These are phyloP conservation scores for Atlantisia rogersi DNA, from an alignment of 2,113 vertebrate species.

Conservation along the genomic window DNA sequence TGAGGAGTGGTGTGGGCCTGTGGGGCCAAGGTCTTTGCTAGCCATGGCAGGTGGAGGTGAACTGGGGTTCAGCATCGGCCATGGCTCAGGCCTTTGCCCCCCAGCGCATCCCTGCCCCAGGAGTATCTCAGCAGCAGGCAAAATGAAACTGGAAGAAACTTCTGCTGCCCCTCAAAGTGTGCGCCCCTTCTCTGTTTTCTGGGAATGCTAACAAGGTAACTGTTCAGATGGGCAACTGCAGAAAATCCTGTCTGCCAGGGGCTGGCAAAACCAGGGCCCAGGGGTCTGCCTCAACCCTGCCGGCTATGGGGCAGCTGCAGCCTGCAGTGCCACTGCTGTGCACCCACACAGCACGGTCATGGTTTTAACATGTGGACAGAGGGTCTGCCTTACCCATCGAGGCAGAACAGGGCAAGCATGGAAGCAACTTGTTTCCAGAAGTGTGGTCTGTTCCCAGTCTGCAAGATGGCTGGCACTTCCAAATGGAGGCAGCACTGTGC, in stretches of 20 bases:
- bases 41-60: neutral
- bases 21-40: neutral
- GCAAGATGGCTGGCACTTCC: fast-evolving
- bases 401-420: neutral
- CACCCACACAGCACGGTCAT: neutral
- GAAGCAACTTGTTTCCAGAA: neutral
- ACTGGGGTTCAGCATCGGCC: neutral
- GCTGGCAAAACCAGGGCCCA: neutral
- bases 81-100: neutral
- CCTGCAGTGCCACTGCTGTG: fast-evolving
- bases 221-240: neutral
- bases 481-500: neutral
- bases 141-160: neutral
- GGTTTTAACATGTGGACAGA: neutral
- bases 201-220: neutral
- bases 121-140: neutral
- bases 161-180: neutral
- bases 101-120: neutral
- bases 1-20: neutral
- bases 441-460: neutral
- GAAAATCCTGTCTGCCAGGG: fast-evolving
- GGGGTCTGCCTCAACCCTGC: neutral
- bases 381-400: neutral
- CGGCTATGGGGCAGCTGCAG: neutral
- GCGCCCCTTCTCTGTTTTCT: neutral